Evolutionary conservation across 2,113 vertebrate species (phyloP).

Genomic region (Gavia stellata): DNA sequence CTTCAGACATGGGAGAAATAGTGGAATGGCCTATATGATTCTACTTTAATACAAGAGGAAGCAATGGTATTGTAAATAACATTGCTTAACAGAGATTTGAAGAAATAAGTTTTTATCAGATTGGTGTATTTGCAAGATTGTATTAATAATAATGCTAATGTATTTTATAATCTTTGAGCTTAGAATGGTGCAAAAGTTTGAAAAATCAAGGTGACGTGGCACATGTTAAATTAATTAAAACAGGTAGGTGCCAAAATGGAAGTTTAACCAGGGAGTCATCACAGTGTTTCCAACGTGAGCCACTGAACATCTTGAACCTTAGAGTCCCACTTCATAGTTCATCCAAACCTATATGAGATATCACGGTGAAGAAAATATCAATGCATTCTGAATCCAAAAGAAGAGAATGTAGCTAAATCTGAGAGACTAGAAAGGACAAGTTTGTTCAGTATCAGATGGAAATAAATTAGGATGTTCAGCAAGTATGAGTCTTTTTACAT

Average conservation of each 20-base stretch:
- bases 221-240: not conserved
- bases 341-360: not conserved
- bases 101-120: not conserved
- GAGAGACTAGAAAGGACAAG: not conserved
- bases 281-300: not conserved
- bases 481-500: accelerated
- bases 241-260: not conserved
- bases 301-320: not conserved
- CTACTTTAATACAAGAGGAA: not conserved
- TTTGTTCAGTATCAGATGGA: not conserved
- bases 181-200: not conserved
- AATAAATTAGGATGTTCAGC: not conserved
- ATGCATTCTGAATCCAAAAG: not conserved
- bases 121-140: not conserved
- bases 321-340: not conserved
- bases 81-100: not conserved
- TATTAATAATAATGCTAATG: not conserved
- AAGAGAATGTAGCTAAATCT: not conserved
- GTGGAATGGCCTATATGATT: not conserved
- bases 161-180: not conserved
- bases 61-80: not conserved
- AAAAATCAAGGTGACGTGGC: not conserved
- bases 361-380: not conserved
- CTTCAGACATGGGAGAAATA: not conserved
- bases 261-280: not conserved